Evolutionary conservation across 2,888 invertebrate species (phyloP), one percentile per base, ranked within the genome.

Genomic region (Acleris cristana): DNA sequence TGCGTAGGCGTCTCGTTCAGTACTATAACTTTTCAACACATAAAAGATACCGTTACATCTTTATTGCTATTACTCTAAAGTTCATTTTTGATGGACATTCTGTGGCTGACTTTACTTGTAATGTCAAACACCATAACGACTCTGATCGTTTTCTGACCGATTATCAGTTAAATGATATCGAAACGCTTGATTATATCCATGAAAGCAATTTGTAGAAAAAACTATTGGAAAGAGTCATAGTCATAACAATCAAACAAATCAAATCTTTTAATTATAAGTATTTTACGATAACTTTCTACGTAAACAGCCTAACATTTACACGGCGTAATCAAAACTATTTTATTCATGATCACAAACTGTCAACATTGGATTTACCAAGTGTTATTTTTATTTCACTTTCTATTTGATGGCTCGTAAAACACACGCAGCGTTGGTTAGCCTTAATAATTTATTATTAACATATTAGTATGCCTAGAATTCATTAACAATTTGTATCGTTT

Each of bases 141-240:
- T 7, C 14, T 18, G 56, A 44, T 56, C 44, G n/a, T 56, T 56
- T 44, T 58, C 58, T 58, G 58, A 44, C 45, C 45, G 26, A n/a
- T 48, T 58, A 58, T 58, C 45, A 57, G 26, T 53, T 45, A 53
- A 52, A 65, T 21, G 26, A 62, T 59, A 12, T 23, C 19, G 19
- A 14, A 65, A 64, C 59, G 58, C 49, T 59, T 55, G 48, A 68
- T 68, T 68, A 68, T 30, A 30, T 54, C 63, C 58, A 64, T 64
- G 54, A 68, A 55, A 51, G 55, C 68, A 56, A 68, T 59, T 63
- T 54, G 51, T 59, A 19, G 26, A 48, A 49, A 26, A 51, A n/a
- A 7, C 18, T 18, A 14, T 14, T 40, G 40, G 8, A 40, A 14
- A 40, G 14, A 40, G 40, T 8, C 34, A 30, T 30, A 40, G 34